These are phyloP conservation scores for Neodiprion virginianus DNA, from an alignment of 1,140 invertebrate species.

Conservation along the genomic window DNA sequence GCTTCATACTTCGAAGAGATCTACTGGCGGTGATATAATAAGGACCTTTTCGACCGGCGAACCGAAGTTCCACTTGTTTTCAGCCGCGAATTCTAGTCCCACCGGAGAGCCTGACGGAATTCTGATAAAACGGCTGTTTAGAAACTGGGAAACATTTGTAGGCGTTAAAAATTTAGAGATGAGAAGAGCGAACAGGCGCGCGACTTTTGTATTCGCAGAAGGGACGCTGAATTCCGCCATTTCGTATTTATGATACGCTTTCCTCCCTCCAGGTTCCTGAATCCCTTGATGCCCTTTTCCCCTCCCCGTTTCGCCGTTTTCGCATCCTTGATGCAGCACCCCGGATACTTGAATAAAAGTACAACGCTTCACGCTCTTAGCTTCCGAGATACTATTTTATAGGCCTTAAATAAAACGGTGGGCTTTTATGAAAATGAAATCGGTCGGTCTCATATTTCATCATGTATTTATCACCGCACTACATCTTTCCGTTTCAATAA, in stretches of 20 bases:
- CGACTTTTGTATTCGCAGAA: neutral
- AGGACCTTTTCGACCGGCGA: too few species aligned
- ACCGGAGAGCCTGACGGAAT: neutral
- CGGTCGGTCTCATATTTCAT: neutral
- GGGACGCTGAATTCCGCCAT: neutral
- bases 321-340: slow-evolving; percentile 15
- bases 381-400: neutral
- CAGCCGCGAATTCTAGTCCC: neutral
- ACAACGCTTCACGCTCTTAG: neutral
- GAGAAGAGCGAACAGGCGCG: neutral
- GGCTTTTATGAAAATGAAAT: slow-evolving; percentile 6
- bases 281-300: neutral
- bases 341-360: slow-evolving; percentile 14
- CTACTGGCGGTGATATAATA: too few species aligned
- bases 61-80: neutral
- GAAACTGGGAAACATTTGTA: neutral
- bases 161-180: slow-evolving; percentile 3
- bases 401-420: neutral
- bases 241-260: neutral
- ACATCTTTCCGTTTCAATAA: too few species aligned
- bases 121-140: neutral
- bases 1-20: too few species aligned
- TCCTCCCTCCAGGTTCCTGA: too few species aligned
- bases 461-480: too few species aligned
- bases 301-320: slow-evolving; percentile 14